A percentile compares a stretch with the other conserved stretches of the same genome.
Evolutionary conservation across 1,140 invertebrate species (phyloP).

Genomic region (Hormaphis cornu): DNA sequence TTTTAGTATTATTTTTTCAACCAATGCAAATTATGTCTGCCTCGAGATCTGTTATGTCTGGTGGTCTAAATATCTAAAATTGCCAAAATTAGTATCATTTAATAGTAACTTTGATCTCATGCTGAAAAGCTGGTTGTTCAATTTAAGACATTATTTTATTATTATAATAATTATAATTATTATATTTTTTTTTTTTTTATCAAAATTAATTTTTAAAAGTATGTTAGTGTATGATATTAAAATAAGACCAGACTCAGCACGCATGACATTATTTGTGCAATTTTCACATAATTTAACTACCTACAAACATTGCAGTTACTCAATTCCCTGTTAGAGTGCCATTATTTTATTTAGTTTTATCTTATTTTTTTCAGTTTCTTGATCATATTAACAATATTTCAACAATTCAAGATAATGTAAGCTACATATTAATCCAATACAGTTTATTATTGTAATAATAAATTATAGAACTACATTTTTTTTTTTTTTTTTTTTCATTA

Average conservation of each 20-base stretch:
- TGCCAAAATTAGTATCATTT: conserved; percentile 28
- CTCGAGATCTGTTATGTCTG: conserved; percentile 12
- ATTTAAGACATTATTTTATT: conserved; percentile 19
- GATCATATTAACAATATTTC: background rate
- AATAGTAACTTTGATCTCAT: conserved; percentile 29
- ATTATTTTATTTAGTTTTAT: conserved; percentile 10
- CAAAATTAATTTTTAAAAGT: conserved; percentile 29
- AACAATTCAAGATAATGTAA: background rate
- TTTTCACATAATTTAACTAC: no score
- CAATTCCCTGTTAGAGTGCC: background rate
- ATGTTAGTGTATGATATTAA: conserved; percentile 18
- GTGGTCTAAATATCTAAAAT: conserved; percentile 8
- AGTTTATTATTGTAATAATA: conserved; percentile 24
- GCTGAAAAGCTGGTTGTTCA: conserved; percentile 25
- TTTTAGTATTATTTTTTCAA: conserved; percentile 11
- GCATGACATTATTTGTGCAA: conserved; percentile 21
- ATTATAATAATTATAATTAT: no score
- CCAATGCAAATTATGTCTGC: background rate
- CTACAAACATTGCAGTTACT: background rate
- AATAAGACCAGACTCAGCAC: conserved; percentile 14
- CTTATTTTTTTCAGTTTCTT: background rate
- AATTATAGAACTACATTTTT: background rate
- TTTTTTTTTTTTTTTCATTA: conserved; percentile 2
- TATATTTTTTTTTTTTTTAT: conserved; percentile 23
- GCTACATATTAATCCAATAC: conserved; percentile 17